Conservation (phyloP, 2,888 invertebrate genomes). For the Acronicta psi region DNA sequence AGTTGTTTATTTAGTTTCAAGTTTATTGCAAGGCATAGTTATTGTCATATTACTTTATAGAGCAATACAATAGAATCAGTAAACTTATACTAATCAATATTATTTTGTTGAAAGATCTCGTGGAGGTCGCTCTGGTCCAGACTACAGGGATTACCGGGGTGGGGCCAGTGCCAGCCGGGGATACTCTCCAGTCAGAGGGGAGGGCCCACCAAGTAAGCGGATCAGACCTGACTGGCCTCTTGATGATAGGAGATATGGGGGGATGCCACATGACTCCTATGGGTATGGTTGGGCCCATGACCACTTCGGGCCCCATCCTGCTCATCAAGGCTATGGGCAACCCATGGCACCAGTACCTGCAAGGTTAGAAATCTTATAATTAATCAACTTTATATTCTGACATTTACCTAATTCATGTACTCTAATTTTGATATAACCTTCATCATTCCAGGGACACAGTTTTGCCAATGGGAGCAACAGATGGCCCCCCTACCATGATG, state of each 20-base stretch:
- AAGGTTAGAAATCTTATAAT: slow-evolving; percentile 66
- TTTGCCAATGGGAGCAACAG: slow-evolving; percentile 80
- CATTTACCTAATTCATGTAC: background rate
- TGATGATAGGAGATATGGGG: slow-evolving; percentile 86
- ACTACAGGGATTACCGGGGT: slow-evolving; percentile 93
- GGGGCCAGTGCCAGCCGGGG: slow-evolving; percentile 92
- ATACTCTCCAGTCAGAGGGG: slow-evolving; percentile 93
- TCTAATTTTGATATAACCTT: slow-evolving; percentile 3
- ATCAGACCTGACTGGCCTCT: slow-evolving; percentile 92
- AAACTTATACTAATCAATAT: background rate
- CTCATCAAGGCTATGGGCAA: slow-evolving; percentile 90
- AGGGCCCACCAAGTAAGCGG: slow-evolving; percentile 93
- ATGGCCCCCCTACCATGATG: slow-evolving; percentile 98
- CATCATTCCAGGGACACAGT: slow-evolving; percentile 84
- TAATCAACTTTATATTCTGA: too few relatives aligned
- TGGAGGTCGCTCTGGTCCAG: slow-evolving; percentile 93
- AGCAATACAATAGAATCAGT: background rate
- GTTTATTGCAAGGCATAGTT: too few relatives aligned
- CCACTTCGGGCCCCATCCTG: slow-evolving; percentile 88
- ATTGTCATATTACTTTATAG: too few relatives aligned
- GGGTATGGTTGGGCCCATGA: slow-evolving; percentile 89
- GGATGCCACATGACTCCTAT: slow-evolving; percentile 86
- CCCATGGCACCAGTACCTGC: slow-evolving; percentile 87
- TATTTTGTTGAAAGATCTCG: slow-evolving; percentile 71
- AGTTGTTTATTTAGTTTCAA: too few relatives aligned